Evolutionary conservation across 2,113 vertebrate species (phyloP).

Genomic region (Alligator mississippiensis): DNA sequence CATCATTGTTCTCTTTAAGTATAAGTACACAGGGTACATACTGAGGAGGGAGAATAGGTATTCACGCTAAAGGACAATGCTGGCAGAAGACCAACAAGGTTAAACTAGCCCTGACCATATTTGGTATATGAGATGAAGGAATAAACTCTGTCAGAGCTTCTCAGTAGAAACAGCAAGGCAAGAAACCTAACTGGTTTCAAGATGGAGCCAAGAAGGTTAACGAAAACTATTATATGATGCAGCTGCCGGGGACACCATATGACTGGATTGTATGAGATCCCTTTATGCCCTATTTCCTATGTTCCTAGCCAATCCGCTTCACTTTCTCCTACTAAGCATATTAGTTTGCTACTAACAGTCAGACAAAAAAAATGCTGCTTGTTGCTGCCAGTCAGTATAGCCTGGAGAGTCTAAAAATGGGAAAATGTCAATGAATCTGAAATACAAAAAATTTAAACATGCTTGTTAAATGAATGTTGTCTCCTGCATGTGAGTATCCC

Average conservation of each 20-base stretch:
- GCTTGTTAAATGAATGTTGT: neutral
- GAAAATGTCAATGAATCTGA: neutral
- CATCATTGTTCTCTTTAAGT: too few species aligned
- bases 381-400: neutral
- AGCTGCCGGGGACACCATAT: neutral
- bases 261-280: neutral
- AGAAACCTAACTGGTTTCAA: neutral
- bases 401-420: rapidly evolving
- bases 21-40: too few species aligned
- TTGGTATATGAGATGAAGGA: too few species aligned
- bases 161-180: neutral
- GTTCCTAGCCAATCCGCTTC: neutral
- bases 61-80: too few species aligned
- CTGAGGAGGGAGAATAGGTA: too few species aligned
- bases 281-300: neutral
- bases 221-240: neutral
- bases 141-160: neutral
- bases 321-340: neutral
- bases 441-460: neutral
- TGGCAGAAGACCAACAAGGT: too few species aligned
- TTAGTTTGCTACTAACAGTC: neutral
- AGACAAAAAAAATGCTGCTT: neutral
- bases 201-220: neutral
- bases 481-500: neutral
- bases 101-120: too few species aligned